phyloP scores from a whole-genome alignment of 2,113 vertebrate genomes.

The Erythrocercus mccallii region DNA sequence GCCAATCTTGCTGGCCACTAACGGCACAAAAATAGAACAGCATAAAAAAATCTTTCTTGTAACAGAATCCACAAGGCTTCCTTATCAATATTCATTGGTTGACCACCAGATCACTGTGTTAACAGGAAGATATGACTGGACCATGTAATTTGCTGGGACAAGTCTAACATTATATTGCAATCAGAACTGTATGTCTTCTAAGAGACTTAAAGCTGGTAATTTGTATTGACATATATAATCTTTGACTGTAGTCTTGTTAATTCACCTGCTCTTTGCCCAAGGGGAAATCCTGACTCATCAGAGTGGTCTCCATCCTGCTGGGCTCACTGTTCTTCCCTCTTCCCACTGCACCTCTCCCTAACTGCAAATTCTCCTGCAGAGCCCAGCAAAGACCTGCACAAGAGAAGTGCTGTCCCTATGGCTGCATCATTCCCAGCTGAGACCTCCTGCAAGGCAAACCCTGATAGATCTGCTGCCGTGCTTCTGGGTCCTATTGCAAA shows the following conservation, averaged over 20 bases:
- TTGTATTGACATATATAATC: rapidly evolving
- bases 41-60: not conserved
- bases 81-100: not conserved
- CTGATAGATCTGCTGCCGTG: not conserved
- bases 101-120: not conserved
- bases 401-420: not conserved
- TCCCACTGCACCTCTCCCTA: not conserved
- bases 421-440: not conserved
- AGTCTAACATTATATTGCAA: not conserved
- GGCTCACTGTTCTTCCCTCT: rapidly evolving
- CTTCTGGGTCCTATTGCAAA: not conserved
- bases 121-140: not conserved
- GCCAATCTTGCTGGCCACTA: not conserved
- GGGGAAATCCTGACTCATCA: not conserved
- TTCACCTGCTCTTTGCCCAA: not conserved
- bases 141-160: not conserved
- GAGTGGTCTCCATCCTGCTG: not conserved
- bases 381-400: not conserved
- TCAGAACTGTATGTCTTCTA: not conserved
- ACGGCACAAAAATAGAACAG: not conserved
- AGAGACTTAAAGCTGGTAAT: not conserved
- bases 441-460: not conserved
- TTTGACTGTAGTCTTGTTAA: not conserved
- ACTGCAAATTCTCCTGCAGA: not conserved
- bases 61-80: not conserved